Base-by-base conservation (phyloP, 2,888 invertebrate species). In the Epirrita christyi region DNA sequence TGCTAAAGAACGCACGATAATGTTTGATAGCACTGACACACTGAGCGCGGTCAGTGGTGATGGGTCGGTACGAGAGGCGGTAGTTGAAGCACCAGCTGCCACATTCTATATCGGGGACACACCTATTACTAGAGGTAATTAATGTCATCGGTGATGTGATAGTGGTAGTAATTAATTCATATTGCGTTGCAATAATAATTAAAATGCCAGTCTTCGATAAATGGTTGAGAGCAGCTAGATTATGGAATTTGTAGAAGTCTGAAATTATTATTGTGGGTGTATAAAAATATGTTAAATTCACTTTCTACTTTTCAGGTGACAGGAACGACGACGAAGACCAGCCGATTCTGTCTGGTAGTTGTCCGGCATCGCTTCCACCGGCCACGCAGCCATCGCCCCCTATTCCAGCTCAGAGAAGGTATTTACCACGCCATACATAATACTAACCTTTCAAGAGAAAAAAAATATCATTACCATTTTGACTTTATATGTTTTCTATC, bases 91-190 rank as follows among this genome's bases (percentile, higher is more conserved):
- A 2, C 83, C 92, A 7, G 92, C 92, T 14, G 80, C 87, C 0
- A 92, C 92, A 0, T 93, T 93, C 73, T 93, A 88, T 56, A 93
- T 93, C 52, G 92, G 92, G 46, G 92, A 92, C 45, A 92, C 92
- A 38, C 92, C 92, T 37, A 92, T 92, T 53, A 70, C 86, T 38
- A 81, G 86, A 90, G 92, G 92, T 91, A 76, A 42, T 29, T 21
- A 21, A 41, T 36, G n/a, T n/a, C n/a, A n/a, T n/a, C n/a, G n/a
- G n/a, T n/a, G n/a, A n/a, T n/a, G n/a, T n/a, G n/a, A n/a, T n/a
- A n/a, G n/a, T n/a, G n/a, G n/a, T n/a, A n/a, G n/a, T n/a, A n/a
- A n/a, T n/a, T n/a, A n/a, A n/a, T n/a, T n/a, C n/a, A n/a, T n/a
- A n/a, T n/a, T n/a, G n/a, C n/a, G n/a, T n/a, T n/a, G n/a, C n/a